Base-by-base conservation (phyloP, 2,888 invertebrate genomes). In the Zygogramma bicolorata region DNA sequence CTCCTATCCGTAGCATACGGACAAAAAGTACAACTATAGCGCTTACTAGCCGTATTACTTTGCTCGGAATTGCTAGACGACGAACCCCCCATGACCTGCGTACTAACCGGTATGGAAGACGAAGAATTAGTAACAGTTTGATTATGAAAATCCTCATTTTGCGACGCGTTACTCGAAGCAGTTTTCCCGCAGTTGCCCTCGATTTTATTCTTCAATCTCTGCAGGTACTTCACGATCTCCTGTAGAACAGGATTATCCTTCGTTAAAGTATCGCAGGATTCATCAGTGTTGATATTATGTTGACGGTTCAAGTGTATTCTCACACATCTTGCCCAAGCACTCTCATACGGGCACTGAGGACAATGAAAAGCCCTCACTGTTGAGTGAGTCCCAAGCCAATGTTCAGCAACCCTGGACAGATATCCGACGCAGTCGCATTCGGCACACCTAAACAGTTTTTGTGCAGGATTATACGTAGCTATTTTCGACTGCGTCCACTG, bases 1-100 rank as follows among this genome's bases (percentile, higher is more conserved):
- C 96, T 90, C 15, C 97, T 91, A 87, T 97, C 97, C 13, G 97
- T 97, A 29, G 96, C 95, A 87, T 97, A 97, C 2, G 96, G 95
- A 86, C 97, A 97, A 83, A 93, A 94, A 25, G 91, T 92, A 88
- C 97, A 97, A 74, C 92, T 93, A 88, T 97, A 97, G 34, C 96
- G 91, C 87, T 95, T 95, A 71, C 74, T 82, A 20, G 78, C 72
- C 58, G 70, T 73, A 53, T 59, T 78, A 42, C 73, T 75, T 65
- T 79, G 78, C 62, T 82, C 82, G 2, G 77, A 68, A 49, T 70
- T 79, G n/a, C 80, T 73, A 31, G 79, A 62, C 4, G 77, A 67
- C 18, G 77, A 73, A 58, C 53, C 68, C 34, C 60, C 74, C 46
- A 87, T 84, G 68, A 81, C 80, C 68, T 79, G 79, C 73, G 76